Evolutionary conservation across 1,140 invertebrate species (phyloP).

Genomic region (Akabosia matsudoensis): DNA sequence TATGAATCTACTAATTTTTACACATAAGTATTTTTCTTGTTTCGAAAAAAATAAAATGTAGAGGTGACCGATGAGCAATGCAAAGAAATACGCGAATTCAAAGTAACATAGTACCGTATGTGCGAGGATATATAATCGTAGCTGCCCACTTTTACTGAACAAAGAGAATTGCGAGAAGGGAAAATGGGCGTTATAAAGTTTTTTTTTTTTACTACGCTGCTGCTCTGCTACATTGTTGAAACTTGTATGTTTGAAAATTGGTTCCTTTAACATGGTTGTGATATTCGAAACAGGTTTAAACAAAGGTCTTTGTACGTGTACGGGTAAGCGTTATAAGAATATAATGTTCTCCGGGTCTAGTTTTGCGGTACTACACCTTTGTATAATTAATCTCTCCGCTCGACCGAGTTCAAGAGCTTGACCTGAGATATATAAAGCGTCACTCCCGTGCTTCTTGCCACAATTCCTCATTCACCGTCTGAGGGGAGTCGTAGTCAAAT

Average conservation of each 20-base stretch:
- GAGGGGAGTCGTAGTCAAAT: conserved; percentile 37
- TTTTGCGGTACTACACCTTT: conserved; percentile 27
- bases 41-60: neutral
- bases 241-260: no score
- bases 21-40: neutral
- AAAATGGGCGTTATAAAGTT: no score
- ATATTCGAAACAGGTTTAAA: conserved; percentile 41
- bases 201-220: no score
- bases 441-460: conserved; percentile 38
- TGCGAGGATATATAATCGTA: no score
- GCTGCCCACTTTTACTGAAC: no score
- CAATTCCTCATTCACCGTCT: conserved; percentile 45
- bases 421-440: conserved; percentile 47
- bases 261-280: neutral
- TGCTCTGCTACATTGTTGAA: neutral
- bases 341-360: conserved; percentile 42
- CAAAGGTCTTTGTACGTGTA: conserved; percentile 45
- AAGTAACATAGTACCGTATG: neutral
- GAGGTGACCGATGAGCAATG: conserved; percentile 14
- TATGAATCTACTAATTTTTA: neutral
- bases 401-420: conserved; percentile 47
- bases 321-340: neutral
- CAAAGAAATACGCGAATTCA: neutral
- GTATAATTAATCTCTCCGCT: conserved; percentile 45
- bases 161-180: no score